These are phyloP conservation scores for Electrophaes corylata DNA, from an alignment of 2,888 invertebrate genomes.

Conservation along the genomic window DNA sequence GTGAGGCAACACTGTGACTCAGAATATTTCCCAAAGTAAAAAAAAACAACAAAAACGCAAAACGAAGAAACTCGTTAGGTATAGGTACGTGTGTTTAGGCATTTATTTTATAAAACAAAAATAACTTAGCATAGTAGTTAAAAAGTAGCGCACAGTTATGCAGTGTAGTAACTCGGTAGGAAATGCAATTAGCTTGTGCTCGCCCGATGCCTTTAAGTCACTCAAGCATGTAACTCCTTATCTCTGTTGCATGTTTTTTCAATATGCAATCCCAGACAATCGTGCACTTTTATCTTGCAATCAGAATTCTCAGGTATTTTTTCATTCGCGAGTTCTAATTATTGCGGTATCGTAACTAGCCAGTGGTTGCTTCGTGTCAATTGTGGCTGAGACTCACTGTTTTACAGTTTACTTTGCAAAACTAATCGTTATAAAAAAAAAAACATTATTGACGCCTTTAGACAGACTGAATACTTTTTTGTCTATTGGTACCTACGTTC, in stretches of 20 bases:
- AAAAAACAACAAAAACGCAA: too few relatives aligned
- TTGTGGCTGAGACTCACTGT: conserved; percentile 52
- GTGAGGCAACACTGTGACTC: too few relatives aligned
- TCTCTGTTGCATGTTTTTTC: conserved; percentile 84
- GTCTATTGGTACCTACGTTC: too few relatives aligned
- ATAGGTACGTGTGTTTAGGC: background rate
- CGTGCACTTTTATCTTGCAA: conserved; percentile 73
- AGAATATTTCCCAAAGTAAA: too few relatives aligned
- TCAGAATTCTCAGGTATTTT: conserved; percentile 82
- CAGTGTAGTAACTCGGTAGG: conserved; percentile 77
- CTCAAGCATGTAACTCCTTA: conserved; percentile 80
- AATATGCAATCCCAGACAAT: conserved; percentile 82
- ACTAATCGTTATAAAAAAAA: background rate
- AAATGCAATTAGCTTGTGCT: conserved; percentile 78
- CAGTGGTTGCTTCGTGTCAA: conserved; percentile 71
- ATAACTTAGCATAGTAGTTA: conserved; percentile 17
- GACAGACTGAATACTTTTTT: background rate
- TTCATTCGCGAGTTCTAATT: conserved; percentile 78
- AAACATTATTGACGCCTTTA: background rate
- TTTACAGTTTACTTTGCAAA: conserved; percentile 9
- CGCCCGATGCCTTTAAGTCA: conserved; percentile 72
- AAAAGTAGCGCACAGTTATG: conserved; percentile 32
- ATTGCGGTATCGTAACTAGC: conserved; percentile 76
- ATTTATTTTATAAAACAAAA: background rate
- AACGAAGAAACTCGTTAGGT: too few relatives aligned